phyloP scores from a whole-genome alignment of 2,888 invertebrate genomes.

The Drosophila meridionalis region DNA sequence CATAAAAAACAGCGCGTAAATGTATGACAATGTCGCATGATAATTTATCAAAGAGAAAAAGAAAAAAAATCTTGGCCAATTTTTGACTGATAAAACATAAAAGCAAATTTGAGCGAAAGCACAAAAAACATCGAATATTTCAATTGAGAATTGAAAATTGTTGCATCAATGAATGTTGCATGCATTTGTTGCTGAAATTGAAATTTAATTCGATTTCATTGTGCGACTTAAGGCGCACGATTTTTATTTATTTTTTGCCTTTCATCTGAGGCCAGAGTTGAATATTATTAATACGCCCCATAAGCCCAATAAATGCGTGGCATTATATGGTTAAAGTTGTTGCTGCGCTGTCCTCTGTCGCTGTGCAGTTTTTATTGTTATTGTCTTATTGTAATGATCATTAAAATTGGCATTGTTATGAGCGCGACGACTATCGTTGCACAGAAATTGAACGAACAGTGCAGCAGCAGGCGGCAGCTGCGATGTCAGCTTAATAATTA shows the following conservation, averaged over 20 bases:
- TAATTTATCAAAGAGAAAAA: conserved; percentile 26
- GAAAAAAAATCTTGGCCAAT: not conserved
- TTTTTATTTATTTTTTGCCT: not conserved
- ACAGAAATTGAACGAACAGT: conserved; percentile 51
- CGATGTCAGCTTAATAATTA: conserved; percentile 78
- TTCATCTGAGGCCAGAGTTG: conserved; percentile 43
- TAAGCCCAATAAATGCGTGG: conserved; percentile 76
- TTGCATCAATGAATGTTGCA: not conserved
- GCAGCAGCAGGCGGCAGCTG: conserved; percentile 59
- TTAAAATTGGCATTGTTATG: conserved; percentile 78
- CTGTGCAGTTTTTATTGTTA: conserved; percentile 70
- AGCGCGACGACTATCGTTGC: conserved; percentile 15
- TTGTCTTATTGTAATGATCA: conserved; percentile 74
- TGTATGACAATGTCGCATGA: conserved; percentile 22
- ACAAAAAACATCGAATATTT: conserved; percentile 12
- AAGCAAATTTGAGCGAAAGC: conserved; percentile 7
- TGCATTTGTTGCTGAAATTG: conserved; percentile 49
- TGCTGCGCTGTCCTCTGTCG: conserved; percentile 22
- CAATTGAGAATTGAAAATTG: conserved; percentile 2
- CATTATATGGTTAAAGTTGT: conserved; percentile 38
- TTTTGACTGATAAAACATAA: conserved; percentile 20
- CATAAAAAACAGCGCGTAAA: not conserved
- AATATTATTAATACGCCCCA: conserved; percentile 77
- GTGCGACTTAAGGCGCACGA: conserved; percentile 37
- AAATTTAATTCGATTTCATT: conserved; percentile 71